Base-by-base conservation (phyloP, 1,140 invertebrate genomes). In the Atta colombica region DNA sequence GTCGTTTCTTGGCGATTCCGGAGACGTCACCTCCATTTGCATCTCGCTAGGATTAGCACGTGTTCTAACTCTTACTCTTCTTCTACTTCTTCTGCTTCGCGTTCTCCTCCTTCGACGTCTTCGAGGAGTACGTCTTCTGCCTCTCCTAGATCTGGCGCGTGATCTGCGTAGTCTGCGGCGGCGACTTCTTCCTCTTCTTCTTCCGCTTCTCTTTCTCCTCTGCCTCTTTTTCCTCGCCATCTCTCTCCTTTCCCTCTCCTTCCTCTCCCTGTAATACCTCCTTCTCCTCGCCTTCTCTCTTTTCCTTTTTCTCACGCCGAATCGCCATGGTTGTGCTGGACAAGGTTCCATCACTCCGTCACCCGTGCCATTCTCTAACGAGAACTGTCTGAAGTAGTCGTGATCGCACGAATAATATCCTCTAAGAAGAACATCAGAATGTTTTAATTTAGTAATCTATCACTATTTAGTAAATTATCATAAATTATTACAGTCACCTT, bases 391-490 rank as follows among this genome's bases (percentile, higher is more conserved):
- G 10, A 91, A 45, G 8, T 84, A 49, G n/a, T 92, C 84, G 28
- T 31, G 69, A 25, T 90, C 86, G 74, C 87, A 92, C 8, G 91
- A 75, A 77, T 93, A 93, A 28, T 89, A 87, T 39, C 93, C 93
- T 5, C 93, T 93, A 61, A n/a, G 18, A 68, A 21, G 35, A 58
- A 74, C 31, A 2, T 0, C 53, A 31, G 12, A 51, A 75, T 31
- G 18, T 31, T 51, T 74, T 16, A 14, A 12, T 51, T 51, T 25
- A 6, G 5, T 51, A 66, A 66, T 25, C 25, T 25, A 25, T 78
- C 6, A 14, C 2, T 69, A 55, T 68, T 2, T 58, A 10, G 16
- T 80, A 35, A 77, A 61, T 49, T 65, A 66, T 78, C 28, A 75
- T 60, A 58, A 66, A 78, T 78, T 66, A 35, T 45, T 31, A 51